phyloP scores from a whole-genome alignment of 1,140 invertebrate genomes.

The Steinernema feltiae region DNA sequence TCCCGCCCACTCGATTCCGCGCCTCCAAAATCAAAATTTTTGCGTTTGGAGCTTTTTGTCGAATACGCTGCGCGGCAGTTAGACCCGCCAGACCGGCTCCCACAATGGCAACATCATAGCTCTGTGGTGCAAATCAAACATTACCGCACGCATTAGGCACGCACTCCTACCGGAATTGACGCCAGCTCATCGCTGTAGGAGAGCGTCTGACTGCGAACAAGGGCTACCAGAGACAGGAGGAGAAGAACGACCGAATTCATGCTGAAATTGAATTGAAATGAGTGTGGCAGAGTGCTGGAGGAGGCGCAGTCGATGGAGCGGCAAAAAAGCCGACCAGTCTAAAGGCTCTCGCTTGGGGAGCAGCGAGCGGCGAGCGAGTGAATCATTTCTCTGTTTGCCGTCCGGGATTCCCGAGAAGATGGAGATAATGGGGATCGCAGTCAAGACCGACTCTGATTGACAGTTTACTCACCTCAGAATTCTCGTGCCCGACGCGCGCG shows the following conservation, averaged over 20 bases:
- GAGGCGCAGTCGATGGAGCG: no score
- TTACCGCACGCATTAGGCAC: background rate
- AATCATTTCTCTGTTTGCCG: slow-evolving; percentile 7
- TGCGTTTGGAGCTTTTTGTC: slow-evolving; percentile 8
- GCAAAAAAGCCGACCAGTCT: slow-evolving; percentile 8
- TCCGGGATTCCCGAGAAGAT: background rate
- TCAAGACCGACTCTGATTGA: background rate
- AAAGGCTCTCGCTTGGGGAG: no score
- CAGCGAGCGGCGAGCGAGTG: no score
- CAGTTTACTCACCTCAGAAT: slow-evolving; percentile 14
- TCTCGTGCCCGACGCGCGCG: no score
- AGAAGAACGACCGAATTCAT: background rate
- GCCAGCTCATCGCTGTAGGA: background rate
- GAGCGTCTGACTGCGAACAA: background rate
- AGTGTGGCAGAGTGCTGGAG: no score
- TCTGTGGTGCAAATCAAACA: slow-evolving; percentile 7
- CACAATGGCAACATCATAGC: slow-evolving; percentile 28
- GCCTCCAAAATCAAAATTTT: slow-evolving; percentile 27
- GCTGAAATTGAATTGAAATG: no score
- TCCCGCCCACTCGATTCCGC: slow-evolving; percentile 21
- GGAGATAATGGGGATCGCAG: background rate
- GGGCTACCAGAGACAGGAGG: background rate
- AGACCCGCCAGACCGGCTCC: slow-evolving; percentile 31
- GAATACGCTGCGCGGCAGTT: slow-evolving; percentile 19
- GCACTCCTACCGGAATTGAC: background rate